Evolutionary conservation across 2,113 vertebrate species (phyloP).

Genomic region (Oceanodroma tethys): DNA sequence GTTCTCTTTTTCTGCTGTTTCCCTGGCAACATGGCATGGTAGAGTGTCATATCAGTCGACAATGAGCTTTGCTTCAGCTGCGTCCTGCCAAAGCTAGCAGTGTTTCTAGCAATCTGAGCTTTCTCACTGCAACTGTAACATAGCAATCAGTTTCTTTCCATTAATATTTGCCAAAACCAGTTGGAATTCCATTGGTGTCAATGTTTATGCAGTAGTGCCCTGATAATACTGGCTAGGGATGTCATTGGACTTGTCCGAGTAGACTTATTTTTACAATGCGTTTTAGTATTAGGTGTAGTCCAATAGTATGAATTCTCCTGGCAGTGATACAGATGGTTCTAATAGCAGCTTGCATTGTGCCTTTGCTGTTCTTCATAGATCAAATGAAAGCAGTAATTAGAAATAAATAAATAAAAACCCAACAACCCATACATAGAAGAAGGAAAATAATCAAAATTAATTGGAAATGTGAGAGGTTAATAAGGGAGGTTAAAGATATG

Average conservation of each 20-base stretch:
- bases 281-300: neutral
- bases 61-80: neutral
- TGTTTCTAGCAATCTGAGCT: neutral
- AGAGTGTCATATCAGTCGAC: neutral
- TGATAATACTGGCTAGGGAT: neutral
- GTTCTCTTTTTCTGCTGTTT: neutral
- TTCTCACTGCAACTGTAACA: neutral
- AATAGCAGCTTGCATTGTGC: neutral
- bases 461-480: neutral
- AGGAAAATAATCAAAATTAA: neutral
- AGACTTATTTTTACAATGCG: neutral
- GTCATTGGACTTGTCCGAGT: neutral
- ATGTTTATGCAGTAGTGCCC: neutral
- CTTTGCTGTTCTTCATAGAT: neutral
- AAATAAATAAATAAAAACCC: neutral
- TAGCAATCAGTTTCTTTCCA: neutral
- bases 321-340: neutral
- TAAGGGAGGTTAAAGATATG: neutral
- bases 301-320: neutral
- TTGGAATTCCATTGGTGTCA: neutral
- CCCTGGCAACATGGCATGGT: neutral
- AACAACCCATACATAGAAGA: neutral
- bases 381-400: neutral
- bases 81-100: neutral
- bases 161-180: neutral